These are phyloP conservation scores for Lipotes vexillifer DNA, from an alignment of 2,113 vertebrate species.

Conservation along the genomic window DNA sequence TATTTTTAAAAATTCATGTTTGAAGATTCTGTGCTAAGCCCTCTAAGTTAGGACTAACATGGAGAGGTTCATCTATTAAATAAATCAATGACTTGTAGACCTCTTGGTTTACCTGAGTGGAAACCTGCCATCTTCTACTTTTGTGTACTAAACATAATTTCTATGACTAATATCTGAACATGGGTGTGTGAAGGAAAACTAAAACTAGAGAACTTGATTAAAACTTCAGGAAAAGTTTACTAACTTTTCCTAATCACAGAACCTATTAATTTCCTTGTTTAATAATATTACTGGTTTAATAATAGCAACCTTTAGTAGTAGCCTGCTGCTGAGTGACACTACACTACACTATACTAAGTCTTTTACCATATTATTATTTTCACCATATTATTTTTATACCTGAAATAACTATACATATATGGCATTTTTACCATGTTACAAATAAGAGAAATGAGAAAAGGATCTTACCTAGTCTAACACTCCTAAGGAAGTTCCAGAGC, in stretches of 20 bases:
- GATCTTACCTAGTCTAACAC: background rate
- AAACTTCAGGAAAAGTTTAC: background rate
- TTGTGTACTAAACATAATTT: background rate
- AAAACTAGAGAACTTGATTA: background rate
- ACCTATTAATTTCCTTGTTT: background rate
- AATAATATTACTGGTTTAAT: background rate
- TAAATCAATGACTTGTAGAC: background rate
- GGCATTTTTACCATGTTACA: background rate
- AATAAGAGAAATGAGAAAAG: background rate
- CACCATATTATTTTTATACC: background rate
- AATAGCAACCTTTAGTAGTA: background rate
- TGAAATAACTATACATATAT: background rate
- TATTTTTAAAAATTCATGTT: background rate
- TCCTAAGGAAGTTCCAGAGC: background rate
- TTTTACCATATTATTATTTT: background rate
- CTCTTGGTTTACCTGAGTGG: background rate
- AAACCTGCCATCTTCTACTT: background rate
- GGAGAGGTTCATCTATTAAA: background rate
- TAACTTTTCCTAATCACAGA: background rate
- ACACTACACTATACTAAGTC: background rate
- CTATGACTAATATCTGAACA: background rate
- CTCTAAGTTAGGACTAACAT: background rate
- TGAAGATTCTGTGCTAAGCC: background rate
- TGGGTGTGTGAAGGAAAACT: background rate
- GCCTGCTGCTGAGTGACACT: background rate